Evolutionary conservation across 1,140 invertebrate genomes (phyloP), one percentile per base, ranked within the genome.

Genomic region (Chionoecetes opilio): DNA sequence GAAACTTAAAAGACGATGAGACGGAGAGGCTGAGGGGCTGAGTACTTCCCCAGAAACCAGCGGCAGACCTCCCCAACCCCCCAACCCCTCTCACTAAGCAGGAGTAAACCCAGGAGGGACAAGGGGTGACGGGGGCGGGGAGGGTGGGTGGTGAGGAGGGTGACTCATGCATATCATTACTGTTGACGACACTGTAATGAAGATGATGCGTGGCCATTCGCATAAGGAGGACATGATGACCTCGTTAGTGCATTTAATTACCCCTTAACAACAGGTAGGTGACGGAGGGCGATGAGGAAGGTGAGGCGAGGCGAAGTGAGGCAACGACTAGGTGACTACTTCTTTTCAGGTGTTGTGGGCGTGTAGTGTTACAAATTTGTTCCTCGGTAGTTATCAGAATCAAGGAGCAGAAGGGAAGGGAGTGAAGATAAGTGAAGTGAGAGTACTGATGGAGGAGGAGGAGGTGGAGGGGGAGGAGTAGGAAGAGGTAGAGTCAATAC

Each of bases 221-320:
- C 63, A n/a, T 75, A 17, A 75, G 21, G 63, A n/a, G 63, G 63
- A 26, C 63, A 75, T n/a, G 63, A 75, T 75, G 63, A n/a, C 63
- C 63, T 75, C 63, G 63, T 75, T 75, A 75, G 63, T 75, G 63
- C 63, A 26, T 75, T 75, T 75, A 75, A 75, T 75, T 75, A 75
- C 63, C 63, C 21, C 63, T 26, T 26, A n/a, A 75, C 63, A 75
- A 75, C 63, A 75, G 21, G 63, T 26, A 75, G 63, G 63, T 75
- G 63, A 75, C n/a, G 63, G n/a, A 75, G 63, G 26, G 63, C 63
- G 63, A n/a, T 8, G 63, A 75, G 63, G 63, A 75, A 26, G 46
- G 46, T 17, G 46, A 53, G 46, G 2, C 46, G 46, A 53, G 46
- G 46, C 46, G 9, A 53, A 17, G 46, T 17, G 46, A 53, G 46